Base-by-base conservation (phyloP, 1,140 invertebrate species). In the Rhagoletis pomonella region DNA sequence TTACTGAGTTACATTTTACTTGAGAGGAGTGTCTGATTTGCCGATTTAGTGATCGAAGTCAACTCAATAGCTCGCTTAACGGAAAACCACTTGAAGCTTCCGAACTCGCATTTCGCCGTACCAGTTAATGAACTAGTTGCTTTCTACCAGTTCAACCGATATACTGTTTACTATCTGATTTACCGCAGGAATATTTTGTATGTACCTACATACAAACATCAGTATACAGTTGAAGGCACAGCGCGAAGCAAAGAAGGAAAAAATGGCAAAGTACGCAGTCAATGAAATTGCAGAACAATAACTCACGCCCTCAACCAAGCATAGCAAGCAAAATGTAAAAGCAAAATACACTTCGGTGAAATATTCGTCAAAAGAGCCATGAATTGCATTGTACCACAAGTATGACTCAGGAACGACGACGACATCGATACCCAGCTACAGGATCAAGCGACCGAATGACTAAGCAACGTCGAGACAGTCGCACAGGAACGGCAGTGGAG, bases 361-460 rank as follows among this genome's bases (percentile, higher is more conserved):
- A 55, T 55, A 55, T 55, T 5, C 50, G 50, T 7, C 50, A 10
- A 55, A 55, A 55, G 5, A 55, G 50, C 50, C 5, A 55, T 55
- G 50, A 55, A 55, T 29, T 55, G 50, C 2, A 55, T 3, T 55
- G 9, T 55, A 55, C 9, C 9, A 55, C 50, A 55, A 6, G 9
- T 73, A 81, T 81, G 73, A 81, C n/a, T 81, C 73, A 81, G 73
- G 44, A 81, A 55, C 73, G 73, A 29, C 29, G 29, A 29, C 29
- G 29, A 81, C 47, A 81, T 81, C 73, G 73, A 81, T n/a, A 81
- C 73, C 73, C 10, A 69, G 47, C 47, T 81, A 19, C 47, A 81
- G 73, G 73, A 81, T 81, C 17, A 55, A 81, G 9, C 73, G 47
- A 58, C n/a, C 73, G 73, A 81, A 17, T 81, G 73, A 81, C 47